These are phyloP conservation scores for Oryzias sinensis DNA, from an alignment of 2,797 vertebrate species.

Conservation along the genomic window DNA sequence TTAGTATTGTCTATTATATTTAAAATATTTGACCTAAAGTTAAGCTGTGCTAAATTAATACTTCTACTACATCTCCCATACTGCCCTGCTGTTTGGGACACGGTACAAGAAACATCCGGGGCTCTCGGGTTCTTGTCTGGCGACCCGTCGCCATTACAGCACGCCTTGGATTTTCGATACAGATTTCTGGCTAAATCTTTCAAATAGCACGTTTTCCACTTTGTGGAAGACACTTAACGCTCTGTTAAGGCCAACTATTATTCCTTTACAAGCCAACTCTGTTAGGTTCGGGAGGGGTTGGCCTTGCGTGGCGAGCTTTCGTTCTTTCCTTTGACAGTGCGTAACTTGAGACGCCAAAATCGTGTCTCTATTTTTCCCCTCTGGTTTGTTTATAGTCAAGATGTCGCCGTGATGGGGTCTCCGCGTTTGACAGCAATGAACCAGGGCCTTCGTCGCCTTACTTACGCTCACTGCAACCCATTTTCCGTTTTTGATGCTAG, in stretches of 20 bases:
- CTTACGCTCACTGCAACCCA: conserved; percentile 79
- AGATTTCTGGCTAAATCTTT: conserved; percentile 50
- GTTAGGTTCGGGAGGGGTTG: conserved; percentile 61
- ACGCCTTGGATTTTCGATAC: conserved; percentile 22
- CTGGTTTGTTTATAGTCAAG: conserved; percentile 74
- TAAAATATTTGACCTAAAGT: too few species aligned
- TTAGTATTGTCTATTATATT: too few species aligned
- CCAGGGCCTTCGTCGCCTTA: conserved; percentile 86
- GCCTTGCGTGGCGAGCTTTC: conserved; percentile 71
- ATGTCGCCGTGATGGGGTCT: conserved; percentile 97
- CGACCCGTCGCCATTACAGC: conserved; percentile 93
- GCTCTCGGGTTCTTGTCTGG: conserved; percentile 78
- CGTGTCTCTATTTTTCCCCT: conserved; percentile 78
- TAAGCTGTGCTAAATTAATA: too few species aligned
- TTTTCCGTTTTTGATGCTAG: conserved; percentile 72
- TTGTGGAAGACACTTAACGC: conserved; percentile 60
- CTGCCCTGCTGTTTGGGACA: conserved; percentile 18
- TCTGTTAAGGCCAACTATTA: conserved; percentile 57
- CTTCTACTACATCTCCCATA: conserved; percentile 72
- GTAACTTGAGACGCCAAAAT: conserved; percentile 75
- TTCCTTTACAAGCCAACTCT: conserved; percentile 45
- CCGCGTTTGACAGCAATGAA: conserved; percentile 91
- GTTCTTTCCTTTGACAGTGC: conserved; percentile 48
- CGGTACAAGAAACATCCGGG: conserved; percentile 83
- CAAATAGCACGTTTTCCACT: conserved; percentile 62